These are phyloP conservation scores for Lomographa bimaculata DNA, from an alignment of 2,888 invertebrate species.

Conservation along the genomic window DNA sequence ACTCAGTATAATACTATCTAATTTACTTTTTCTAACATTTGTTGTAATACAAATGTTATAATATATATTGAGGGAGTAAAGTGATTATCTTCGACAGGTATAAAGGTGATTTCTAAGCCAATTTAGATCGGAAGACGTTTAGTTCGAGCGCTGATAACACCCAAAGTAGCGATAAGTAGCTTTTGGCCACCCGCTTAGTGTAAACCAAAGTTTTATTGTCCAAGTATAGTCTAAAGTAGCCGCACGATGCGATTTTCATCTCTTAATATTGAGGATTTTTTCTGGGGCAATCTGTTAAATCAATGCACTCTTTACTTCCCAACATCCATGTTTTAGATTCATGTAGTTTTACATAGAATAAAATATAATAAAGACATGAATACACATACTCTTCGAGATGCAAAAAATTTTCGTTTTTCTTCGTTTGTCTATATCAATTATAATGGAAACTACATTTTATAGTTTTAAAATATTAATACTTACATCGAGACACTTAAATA, in stretches of 20 bases:
- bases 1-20: conserved; percentile 57
- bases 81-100: conserved; percentile 39
- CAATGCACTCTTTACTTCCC: conserved; percentile 19
- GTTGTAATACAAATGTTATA: conserved; percentile 35
- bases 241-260: conserved; percentile 54
- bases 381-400: conserved; percentile 31
- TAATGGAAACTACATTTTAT: conserved; percentile 51
- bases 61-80: conserved; percentile 37
- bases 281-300: conserved; percentile 41
- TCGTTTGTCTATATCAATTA: conserved; percentile 29
- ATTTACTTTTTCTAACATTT: conserved; percentile 36
- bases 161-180: conserved; percentile 17
- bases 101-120: conserved; percentile 53
- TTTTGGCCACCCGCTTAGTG: conserved; percentile 38
- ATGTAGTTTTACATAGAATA: conserved; percentile 9
- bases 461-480: conserved; percentile 54
- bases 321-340: conserved; percentile 5
- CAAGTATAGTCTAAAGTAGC: conserved; percentile 72
- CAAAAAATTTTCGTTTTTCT: conserved; percentile 20
- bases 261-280: conserved; percentile 29
- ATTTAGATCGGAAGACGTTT: conserved; percentile 67
- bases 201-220: conserved; percentile 75
- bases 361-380: conserved; percentile 19
- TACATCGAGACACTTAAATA: conserved; percentile 62
- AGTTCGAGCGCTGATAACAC: conserved; percentile 23